These are phyloP conservation scores for Neodiprion fabricii DNA, from an alignment of 1,140 invertebrate genomes.

Conservation along the genomic window DNA sequence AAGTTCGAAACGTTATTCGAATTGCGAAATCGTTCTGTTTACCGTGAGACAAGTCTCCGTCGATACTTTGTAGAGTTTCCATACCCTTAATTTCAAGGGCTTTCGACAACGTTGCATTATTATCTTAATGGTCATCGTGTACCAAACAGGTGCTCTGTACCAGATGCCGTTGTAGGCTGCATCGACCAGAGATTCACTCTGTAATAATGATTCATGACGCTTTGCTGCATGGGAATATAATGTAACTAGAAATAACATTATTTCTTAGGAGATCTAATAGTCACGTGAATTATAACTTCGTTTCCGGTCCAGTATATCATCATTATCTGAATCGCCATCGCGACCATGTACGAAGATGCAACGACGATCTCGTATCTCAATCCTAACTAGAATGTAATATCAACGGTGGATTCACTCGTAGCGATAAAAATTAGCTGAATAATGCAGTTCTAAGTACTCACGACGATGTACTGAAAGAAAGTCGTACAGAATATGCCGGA, in stretches of 20 bases:
- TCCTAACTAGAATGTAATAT: neutral
- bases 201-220: neutral
- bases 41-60: neutral
- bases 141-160: neutral
- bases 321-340: neutral
- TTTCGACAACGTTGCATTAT: neutral
- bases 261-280: neutral
- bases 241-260: no score
- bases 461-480: neutral
- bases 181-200: neutral
- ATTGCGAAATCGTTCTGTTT: neutral
- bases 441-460: neutral
- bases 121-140: neutral
- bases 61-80: neutral
- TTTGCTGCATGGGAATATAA: neutral
- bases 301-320: neutral
- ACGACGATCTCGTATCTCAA: neutral
- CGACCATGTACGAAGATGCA: neutral
- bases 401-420: no score
- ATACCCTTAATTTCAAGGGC: neutral
- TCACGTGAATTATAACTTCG: slow-evolving; percentile 1
- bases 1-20: no score
- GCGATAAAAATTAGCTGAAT: neutral
- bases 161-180: neutral
- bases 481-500: neutral